Conservation (phyloP, 2,113 vertebrate species). For the Heterochromis multidens region DNA sequence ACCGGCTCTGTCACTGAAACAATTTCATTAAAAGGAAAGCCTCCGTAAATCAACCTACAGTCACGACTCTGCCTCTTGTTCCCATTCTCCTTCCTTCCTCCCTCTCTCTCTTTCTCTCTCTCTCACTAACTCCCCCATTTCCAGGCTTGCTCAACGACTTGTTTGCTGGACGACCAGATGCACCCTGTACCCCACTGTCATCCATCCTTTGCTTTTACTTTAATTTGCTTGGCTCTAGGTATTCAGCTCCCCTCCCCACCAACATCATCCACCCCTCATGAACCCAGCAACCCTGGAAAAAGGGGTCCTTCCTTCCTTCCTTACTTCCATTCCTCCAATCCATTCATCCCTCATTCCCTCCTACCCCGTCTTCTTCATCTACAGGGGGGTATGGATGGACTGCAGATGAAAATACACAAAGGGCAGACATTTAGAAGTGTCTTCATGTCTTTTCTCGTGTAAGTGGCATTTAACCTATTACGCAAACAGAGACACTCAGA, state of each 20-base stretch:
- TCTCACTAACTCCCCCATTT: slow-evolving; percentile 16
- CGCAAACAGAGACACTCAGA: background rate
- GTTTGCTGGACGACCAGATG: slow-evolving; percentile 41
- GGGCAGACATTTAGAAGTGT: slow-evolving; percentile 36
- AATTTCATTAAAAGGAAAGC: slow-evolving; percentile 99
- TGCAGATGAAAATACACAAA: slow-evolving; percentile 28
- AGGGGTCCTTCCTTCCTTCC: slow-evolving; percentile 58
- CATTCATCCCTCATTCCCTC: slow-evolving; percentile 5
- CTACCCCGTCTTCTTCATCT: background rate
- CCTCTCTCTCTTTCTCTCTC: slow-evolving; percentile 50
- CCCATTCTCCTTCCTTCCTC: slow-evolving; percentile 74
- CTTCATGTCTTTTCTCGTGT: background rate
- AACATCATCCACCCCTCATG: slow-evolving; percentile 35
- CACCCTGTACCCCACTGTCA: slow-evolving; percentile 44
- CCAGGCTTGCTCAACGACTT: slow-evolving; percentile 27
- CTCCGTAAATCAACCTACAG: slow-evolving; percentile 96
- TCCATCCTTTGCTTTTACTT: slow-evolving; percentile 85
- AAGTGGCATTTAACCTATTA: slow-evolving; percentile 41
- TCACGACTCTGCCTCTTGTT: slow-evolving; percentile 83
- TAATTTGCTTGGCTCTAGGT: slow-evolving; percentile 84
- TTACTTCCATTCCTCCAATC: background rate
- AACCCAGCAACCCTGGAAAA: slow-evolving; percentile 62
- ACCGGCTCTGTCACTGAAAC: slow-evolving; percentile 99
- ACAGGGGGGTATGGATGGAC: slow-evolving; percentile 9
- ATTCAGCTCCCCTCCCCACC: slow-evolving; percentile 7